Evolutionary conservation across 2,113 vertebrate species (phyloP).

Genomic region (Rhegmatorhina hoffmannsi): DNA sequence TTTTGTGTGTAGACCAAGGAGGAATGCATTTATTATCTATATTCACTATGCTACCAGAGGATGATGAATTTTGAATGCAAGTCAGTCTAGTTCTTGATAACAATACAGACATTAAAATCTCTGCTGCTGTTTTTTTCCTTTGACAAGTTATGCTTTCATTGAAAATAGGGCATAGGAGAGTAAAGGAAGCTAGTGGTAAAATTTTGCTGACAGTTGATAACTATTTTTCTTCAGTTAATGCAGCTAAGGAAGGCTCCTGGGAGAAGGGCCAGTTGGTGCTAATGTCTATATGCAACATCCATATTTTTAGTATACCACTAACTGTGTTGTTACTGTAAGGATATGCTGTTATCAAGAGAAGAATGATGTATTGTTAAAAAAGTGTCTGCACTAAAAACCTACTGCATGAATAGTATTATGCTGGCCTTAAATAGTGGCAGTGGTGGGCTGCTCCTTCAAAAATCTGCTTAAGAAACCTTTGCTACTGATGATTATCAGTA

Average conservation of each 20-base stretch:
- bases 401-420: rapidly evolving
- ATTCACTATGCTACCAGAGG: background rate
- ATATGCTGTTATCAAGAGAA: background rate
- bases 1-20: background rate
- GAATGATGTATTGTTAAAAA: background rate
- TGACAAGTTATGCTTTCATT: background rate
- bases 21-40: background rate
- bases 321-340: background rate
- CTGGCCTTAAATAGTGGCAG: background rate
- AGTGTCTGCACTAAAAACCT: rapidly evolving
- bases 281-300: background rate
- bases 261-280: background rate
- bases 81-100: background rate
- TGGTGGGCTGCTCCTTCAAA: background rate
- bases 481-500: background rate
- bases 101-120: background rate
- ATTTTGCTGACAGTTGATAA: background rate
- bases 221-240: background rate
- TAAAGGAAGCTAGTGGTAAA: background rate
- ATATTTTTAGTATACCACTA: background rate
- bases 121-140: background rate
- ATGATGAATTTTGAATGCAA: background rate
- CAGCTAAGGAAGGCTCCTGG: background rate
- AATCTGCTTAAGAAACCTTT: background rate
- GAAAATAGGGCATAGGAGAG: background rate